These are phyloP conservation scores for Stenichneumon culpator DNA, from an alignment of 2,888 invertebrate genomes.

Conservation along the genomic window DNA sequence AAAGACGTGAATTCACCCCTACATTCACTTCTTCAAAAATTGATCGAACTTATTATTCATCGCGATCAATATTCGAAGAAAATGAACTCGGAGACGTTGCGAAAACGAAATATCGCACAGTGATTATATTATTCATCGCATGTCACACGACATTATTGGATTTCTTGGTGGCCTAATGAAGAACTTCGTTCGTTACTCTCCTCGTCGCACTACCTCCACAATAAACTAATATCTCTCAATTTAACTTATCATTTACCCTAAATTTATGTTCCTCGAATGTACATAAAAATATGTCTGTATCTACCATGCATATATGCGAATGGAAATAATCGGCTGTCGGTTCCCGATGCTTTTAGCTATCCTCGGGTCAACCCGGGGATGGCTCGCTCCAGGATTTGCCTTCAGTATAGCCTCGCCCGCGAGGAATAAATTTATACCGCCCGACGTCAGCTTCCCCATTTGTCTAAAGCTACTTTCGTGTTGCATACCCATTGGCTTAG, in stretches of 20 bases:
- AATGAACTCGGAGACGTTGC: not conserved
- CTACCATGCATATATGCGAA: not conserved
- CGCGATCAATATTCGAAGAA: not conserved
- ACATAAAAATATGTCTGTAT: not conserved
- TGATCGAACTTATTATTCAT: not conserved
- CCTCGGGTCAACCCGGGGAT: slow-evolving; percentile 8
- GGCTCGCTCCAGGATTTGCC: slow-evolving; percentile 1
- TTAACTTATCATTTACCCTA: not conserved
- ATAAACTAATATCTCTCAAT: not conserved
- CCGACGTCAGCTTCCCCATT: slow-evolving; percentile 58
- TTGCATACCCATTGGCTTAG: slow-evolving; percentile 65
- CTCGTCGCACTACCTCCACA: not conserved
- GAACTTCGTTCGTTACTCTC: not conserved
- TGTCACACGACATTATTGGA: slow-evolving; percentile 6
- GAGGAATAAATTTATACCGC: slow-evolving; percentile 60
- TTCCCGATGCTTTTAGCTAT: slow-evolving; percentile 26
- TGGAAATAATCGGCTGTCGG: slow-evolving; percentile 20
- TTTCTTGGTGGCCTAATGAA: not conserved
- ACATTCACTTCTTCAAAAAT: not conserved
- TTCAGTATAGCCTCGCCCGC: slow-evolving; percentile 22
- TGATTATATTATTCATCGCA: not conserved
- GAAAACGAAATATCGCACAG: not conserved
- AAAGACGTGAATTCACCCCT: no score
- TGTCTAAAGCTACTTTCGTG: slow-evolving; percentile 65
- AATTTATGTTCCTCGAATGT: not conserved